Evolutionary conservation across 2,888 invertebrate species (phyloP).

Genomic region (Tyria jacobaeae): DNA sequence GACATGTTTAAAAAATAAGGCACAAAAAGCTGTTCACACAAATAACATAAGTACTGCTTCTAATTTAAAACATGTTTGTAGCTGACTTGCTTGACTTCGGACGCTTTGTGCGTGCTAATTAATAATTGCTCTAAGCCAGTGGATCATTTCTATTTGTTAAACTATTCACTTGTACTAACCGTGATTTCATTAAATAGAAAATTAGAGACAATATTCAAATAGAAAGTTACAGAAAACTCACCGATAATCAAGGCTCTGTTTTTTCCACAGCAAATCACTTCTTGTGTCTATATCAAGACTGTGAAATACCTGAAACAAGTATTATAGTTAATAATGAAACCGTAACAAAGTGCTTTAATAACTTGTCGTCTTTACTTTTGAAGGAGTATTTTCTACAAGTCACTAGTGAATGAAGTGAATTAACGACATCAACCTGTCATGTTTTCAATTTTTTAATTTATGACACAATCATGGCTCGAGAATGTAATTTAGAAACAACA

Average conservation of each 20-base stretch:
- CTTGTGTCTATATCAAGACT: conserved; percentile 73
- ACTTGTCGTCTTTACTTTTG: background rate
- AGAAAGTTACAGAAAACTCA: conserved; percentile 52
- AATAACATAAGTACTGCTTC: conserved; percentile 28
- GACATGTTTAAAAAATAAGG: too few species aligned
- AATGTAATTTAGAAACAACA: background rate
- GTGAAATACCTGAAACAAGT: conserved; percentile 76
- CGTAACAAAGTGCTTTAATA: background rate
- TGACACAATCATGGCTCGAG: background rate
- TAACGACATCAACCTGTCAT: background rate
- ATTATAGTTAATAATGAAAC: background rate
- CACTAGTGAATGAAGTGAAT: background rate
- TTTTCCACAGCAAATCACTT: conserved; percentile 71
- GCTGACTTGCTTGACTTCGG: conserved; percentile 25
- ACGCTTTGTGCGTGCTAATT: conserved; percentile 27
- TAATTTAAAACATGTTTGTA: conserved; percentile 35
- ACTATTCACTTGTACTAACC: background rate
- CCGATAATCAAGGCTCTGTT: conserved; percentile 42
- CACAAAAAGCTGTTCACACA: conserved; percentile 21
- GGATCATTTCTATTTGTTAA: conserved; percentile 23
- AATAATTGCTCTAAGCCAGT: too few species aligned
- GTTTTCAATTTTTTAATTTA: background rate
- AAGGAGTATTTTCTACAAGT: background rate
- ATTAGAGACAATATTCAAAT: too few species aligned
- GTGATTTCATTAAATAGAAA: too few species aligned